These are phyloP conservation scores for Urosaurus nigricauda DNA, from an alignment of 2,797 vertebrate genomes.

Conservation along the genomic window DNA sequence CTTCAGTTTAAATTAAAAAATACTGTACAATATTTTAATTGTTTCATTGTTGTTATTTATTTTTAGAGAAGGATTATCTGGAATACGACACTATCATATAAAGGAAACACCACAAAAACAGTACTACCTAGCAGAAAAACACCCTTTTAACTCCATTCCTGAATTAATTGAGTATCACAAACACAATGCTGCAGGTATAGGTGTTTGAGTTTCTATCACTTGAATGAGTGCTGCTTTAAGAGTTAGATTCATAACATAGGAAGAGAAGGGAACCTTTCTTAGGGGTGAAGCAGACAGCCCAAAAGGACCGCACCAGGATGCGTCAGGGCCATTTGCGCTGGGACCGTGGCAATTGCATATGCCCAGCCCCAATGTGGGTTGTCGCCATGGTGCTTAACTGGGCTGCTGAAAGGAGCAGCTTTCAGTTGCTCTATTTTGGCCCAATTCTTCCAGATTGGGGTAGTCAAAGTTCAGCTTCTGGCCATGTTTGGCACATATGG, in stretches of 20 bases:
- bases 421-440: too few species aligned
- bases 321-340: too few species aligned
- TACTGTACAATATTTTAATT: conserved; percentile 24
- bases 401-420: too few species aligned
- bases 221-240: not conserved
- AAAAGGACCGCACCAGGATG: too few species aligned
- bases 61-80: conserved; percentile 82
- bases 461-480: too few species aligned
- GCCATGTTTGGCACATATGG: too few species aligned
- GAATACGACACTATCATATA: conserved; percentile 94
- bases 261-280: not conserved
- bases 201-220: conserved; percentile 18
- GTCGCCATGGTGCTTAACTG: too few species aligned
- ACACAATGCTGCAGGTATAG: conserved; percentile 92
- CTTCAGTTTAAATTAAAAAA: not conserved
- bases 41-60: conserved; percentile 20
- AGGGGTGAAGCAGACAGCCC: too few species aligned
- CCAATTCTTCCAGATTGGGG: too few species aligned
- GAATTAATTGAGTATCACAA: conserved; percentile 95
- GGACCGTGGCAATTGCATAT: too few species aligned
- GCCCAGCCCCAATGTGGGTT: too few species aligned
- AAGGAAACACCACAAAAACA: conserved; percentile 86
- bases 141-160: conserved; percentile 88
- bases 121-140: conserved; percentile 93
- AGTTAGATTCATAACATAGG: not conserved